Percentiles rank a stretch among this genome's conserved stretches.
Conservation (phyloP, 2,888 invertebrate genomes). For the Formica aserva region DNA sequence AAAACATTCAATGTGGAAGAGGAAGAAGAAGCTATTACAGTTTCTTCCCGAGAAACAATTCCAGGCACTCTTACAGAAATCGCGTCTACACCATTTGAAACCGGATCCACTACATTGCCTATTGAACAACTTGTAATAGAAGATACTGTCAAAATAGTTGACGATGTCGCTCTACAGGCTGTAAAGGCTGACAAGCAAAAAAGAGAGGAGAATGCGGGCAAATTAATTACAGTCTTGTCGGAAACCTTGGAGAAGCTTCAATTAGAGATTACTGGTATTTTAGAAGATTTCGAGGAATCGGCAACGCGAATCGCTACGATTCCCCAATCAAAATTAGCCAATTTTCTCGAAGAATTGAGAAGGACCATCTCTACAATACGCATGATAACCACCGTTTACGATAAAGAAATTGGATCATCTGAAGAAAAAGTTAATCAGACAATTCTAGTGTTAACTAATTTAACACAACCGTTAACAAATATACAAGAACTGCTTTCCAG, state of each 20-base stretch:
- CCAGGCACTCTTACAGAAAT: conserved; percentile 62
- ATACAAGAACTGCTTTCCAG: conserved; percentile 56
- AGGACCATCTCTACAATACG: conserved; percentile 67
- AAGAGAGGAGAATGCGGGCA: neutral
- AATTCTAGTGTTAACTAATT: conserved; percentile 33
- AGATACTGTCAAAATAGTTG: conserved; percentile 36
- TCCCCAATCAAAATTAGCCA: conserved; percentile 72
- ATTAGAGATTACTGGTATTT: conserved; percentile 73
- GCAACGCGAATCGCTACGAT: conserved; percentile 65
- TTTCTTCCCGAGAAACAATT: conserved; percentile 57
- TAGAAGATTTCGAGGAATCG: conserved; percentile 79
- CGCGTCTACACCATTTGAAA: conserved; percentile 33
- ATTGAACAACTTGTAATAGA: conserved; percentile 53
- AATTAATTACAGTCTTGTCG: conserved; percentile 47
- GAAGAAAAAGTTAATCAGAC: conserved; percentile 52
- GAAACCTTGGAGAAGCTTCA: conserved; percentile 74
- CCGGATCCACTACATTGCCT: conserved; percentile 31
- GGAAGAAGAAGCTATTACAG: conserved; percentile 3
- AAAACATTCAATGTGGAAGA: conserved; percentile 70
- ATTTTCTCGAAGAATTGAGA: conserved; percentile 75
- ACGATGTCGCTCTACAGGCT: neutral
- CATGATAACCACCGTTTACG: conserved; percentile 28
- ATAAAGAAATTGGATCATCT: neutral
- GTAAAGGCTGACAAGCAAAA: neutral
- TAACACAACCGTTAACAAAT: conserved; percentile 57